Evolutionary conservation across 2,888 invertebrate genomes (phyloP).

Genomic region (Xestia c-nigrum): DNA sequence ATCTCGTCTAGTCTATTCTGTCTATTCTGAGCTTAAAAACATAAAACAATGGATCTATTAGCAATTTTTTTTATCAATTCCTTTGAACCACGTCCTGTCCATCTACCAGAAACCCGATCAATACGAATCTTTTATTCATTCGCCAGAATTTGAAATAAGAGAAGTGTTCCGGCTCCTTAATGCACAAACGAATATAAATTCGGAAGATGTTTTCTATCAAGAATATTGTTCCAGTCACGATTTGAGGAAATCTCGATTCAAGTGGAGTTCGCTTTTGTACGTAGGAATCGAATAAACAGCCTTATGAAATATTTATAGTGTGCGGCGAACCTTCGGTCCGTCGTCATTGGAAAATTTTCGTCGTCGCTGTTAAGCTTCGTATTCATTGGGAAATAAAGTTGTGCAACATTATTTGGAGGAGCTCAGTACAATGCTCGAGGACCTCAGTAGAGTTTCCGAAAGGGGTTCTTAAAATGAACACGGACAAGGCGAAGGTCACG

Average conservation of each 20-base stretch:
- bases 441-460: too few species aligned
- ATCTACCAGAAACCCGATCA: constrained; percentile 22
- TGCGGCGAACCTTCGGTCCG: constrained; percentile 25
- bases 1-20: background rate
- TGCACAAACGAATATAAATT: constrained; percentile 64
- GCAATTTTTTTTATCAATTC: background rate
- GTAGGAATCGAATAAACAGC: constrained; percentile 69
- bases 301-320: constrained; percentile 71
- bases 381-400: constrained; percentile 5
- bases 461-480: too few species aligned
- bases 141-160: constrained; percentile 45
- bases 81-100: background rate
- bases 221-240: constrained; percentile 67
- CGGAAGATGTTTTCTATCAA: constrained; percentile 63
- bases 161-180: constrained; percentile 47
- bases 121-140: constrained; percentile 57
- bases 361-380: constrained; percentile 6
- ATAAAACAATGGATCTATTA: background rate
- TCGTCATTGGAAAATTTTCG: constrained; percentile 43
- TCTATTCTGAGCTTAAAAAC: background rate
- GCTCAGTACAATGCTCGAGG: too few species aligned
- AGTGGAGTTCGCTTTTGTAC: constrained; percentile 65
- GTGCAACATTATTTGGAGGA: background rate
- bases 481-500: too few species aligned
- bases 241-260: constrained; percentile 69